Percentiles rank a stretch among this genome's conserved stretches.
Conservation (phyloP, 2,113 vertebrate genomes). For the Bucco capensis region DNA sequence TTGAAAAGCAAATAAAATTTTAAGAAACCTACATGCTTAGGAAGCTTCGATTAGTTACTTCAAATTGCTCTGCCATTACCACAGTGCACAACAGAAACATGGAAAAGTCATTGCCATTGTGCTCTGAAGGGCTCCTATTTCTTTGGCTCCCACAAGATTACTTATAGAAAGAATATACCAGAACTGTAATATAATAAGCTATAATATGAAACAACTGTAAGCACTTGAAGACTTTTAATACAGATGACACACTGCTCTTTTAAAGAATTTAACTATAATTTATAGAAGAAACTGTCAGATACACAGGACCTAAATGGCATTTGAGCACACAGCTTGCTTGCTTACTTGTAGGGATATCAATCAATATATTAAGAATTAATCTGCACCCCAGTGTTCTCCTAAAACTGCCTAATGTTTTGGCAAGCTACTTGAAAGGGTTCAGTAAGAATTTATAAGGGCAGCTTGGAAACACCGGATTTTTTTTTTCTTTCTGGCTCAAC, state of each 20-base stretch:
- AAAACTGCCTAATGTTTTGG: slow-evolving; percentile 75
- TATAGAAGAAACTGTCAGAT: slow-evolving; percentile 39
- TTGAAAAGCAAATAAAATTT: background rate
- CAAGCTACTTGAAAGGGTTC: slow-evolving; percentile 74
- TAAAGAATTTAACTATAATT: slow-evolving; percentile 40
- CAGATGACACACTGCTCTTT: slow-evolving; percentile 23
- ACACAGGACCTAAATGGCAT: slow-evolving; percentile 16
- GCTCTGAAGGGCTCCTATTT: slow-evolving; percentile 21
- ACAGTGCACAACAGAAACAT: slow-evolving; percentile 18
- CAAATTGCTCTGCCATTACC: background rate
- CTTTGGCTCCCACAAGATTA: slow-evolving; percentile 46
- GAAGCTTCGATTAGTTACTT: background rate
- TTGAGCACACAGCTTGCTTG: slow-evolving; percentile 26
- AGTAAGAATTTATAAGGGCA: slow-evolving; percentile 71
- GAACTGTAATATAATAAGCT: slow-evolving; percentile 55
- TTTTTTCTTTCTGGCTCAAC: slow-evolving; percentile 50
- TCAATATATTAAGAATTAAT: slow-evolving; percentile 75
- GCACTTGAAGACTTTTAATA: slow-evolving; percentile 30
- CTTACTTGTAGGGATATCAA: slow-evolving; percentile 67
- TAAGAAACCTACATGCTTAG: background rate
- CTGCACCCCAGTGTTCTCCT: slow-evolving; percentile 64
- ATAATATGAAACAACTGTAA: slow-evolving; percentile 66
- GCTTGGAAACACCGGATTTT: slow-evolving; percentile 54
- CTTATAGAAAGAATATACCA: slow-evolving; percentile 50
- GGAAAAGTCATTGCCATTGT: slow-evolving; percentile 33